These are phyloP conservation scores for Diadumene lineata DNA, from an alignment of 92 coral and sea anemone species.

Conservation along the genomic window DNA sequence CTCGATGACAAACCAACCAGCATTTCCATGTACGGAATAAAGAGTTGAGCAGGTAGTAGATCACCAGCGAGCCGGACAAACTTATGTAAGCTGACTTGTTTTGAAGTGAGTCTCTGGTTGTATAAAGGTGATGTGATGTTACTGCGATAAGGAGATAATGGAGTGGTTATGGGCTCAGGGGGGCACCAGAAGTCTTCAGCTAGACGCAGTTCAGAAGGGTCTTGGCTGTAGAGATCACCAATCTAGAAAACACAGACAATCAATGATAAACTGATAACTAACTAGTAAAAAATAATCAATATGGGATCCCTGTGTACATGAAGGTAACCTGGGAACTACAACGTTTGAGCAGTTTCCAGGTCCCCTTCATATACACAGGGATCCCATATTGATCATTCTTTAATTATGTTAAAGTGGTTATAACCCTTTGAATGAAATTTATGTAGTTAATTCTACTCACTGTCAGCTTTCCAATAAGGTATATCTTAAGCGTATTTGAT, in stretches of 20 bases:
- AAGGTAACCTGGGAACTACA: too few species aligned
- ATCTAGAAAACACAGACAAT: conserved; percentile 69
- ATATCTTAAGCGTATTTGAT: too few species aligned
- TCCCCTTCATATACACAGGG: too few species aligned
- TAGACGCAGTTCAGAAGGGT: conserved; percentile 80
- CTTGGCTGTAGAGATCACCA: conserved; percentile 82
- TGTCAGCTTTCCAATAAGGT: too few species aligned
- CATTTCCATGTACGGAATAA: conserved; percentile 95
- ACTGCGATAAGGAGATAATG: conserved; percentile 56
- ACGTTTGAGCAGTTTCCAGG: too few species aligned
- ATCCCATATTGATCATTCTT: too few species aligned
- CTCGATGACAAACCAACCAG: conserved; percentile 79
- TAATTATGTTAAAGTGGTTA: too few species aligned
- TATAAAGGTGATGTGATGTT: conserved; percentile 64
- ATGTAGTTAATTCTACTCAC: too few species aligned
- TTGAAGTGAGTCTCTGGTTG: conserved; percentile 74
- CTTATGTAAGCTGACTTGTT: conserved; percentile 86
- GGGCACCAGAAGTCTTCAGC: conserved; percentile 92
- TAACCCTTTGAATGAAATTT: too few species aligned
- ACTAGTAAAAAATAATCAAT: too few species aligned
- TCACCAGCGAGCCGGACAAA: conserved; percentile 96
- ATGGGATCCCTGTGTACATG: too few species aligned
- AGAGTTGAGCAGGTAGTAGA: conserved; percentile 81
- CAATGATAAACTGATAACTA: too few species aligned
- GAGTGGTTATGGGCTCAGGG: conserved; percentile 62